These are phyloP conservation scores for Momotus momota DNA, from an alignment of 2,797 vertebrate genomes.

Conservation along the genomic window DNA sequence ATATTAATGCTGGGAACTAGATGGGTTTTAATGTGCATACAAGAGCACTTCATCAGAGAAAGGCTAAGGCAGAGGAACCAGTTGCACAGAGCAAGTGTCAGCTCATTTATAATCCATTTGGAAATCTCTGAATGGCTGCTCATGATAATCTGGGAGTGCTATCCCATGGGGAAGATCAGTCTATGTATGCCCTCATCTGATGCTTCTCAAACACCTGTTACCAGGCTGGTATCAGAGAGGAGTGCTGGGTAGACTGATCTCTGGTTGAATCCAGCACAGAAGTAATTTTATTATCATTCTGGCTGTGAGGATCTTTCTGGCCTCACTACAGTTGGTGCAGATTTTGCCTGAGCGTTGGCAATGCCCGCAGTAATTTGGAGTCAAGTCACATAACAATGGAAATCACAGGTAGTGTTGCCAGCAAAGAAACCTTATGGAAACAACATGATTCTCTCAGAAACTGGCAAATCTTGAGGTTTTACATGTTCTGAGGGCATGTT, in stretches of 20 bases:
- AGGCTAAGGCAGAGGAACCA: slow-evolving; percentile 39
- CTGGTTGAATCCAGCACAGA: neutral
- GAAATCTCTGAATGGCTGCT: slow-evolving; percentile 33
- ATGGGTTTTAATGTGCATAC: slow-evolving; percentile 46
- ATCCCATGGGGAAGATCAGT: neutral
- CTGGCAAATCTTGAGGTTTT: neutral
- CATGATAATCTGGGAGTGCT: neutral
- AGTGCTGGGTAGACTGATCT: neutral
- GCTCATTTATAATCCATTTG: slow-evolving; percentile 56
- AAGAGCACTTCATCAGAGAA: slow-evolving; percentile 43
- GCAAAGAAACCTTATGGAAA: neutral
- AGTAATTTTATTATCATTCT: neutral
- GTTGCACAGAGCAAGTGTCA: slow-evolving; percentile 52
- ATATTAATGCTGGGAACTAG: slow-evolving; percentile 6
- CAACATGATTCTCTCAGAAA: neutral
- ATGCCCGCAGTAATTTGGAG: neutral
- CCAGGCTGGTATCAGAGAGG: neutral
- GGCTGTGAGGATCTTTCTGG: slow-evolving; percentile 13
- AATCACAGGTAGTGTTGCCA: neutral
- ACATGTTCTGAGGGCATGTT: neutral
- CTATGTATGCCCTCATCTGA: neutral
- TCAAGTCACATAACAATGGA: neutral
- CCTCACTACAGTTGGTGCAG: neutral
- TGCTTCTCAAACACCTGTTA: neutral
- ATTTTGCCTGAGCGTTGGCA: neutral